phyloP scores from a whole-genome alignment of 2,888 invertebrate genomes.

The Odontocerum albicorne region DNA sequence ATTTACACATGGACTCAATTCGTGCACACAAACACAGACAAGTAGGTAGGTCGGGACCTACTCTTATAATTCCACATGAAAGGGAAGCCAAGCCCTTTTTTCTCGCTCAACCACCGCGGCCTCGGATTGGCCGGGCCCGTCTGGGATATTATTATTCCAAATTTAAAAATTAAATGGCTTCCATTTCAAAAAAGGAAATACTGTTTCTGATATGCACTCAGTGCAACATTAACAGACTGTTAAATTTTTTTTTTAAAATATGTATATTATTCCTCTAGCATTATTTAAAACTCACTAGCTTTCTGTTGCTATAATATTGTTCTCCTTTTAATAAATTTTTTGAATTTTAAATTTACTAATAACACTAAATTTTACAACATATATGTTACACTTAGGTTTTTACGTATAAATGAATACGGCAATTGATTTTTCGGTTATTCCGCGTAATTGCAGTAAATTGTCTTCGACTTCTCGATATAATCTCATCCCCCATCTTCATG shows the following conservation, averaged over 20 bases:
- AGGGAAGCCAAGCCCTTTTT: slow-evolving; percentile 19
- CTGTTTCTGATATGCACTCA: slow-evolving; percentile 9
- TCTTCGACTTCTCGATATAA: too few species aligned
- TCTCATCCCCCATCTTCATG: too few species aligned
- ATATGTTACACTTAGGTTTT: too few species aligned
- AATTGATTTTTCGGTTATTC: too few species aligned
- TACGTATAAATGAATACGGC: too few species aligned
- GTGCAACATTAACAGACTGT: slow-evolving; percentile 1
- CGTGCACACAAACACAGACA: slow-evolving; percentile 1
- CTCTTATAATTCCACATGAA: slow-evolving; percentile 9
- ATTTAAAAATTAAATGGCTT: slow-evolving; percentile 20
- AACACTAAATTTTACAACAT: too few species aligned
- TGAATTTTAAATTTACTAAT: too few species aligned
- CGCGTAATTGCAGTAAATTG: too few species aligned
- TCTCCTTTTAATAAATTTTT: too few species aligned
- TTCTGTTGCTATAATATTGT: too few species aligned
- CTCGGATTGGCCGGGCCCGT: slow-evolving; percentile 19
- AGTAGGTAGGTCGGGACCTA: not conserved
- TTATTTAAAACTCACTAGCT: too few species aligned
- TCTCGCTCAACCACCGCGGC: slow-evolving; percentile 13
- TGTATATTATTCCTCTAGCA: too few species aligned
- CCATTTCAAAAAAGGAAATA: slow-evolving; percentile 13
- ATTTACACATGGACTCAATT: not conserved
- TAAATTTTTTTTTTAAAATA: not conserved
- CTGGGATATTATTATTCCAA: slow-evolving; percentile 21